These are phyloP conservation scores for Psophia crepitans DNA, from an alignment of 2,113 vertebrate genomes.

Conservation along the genomic window DNA sequence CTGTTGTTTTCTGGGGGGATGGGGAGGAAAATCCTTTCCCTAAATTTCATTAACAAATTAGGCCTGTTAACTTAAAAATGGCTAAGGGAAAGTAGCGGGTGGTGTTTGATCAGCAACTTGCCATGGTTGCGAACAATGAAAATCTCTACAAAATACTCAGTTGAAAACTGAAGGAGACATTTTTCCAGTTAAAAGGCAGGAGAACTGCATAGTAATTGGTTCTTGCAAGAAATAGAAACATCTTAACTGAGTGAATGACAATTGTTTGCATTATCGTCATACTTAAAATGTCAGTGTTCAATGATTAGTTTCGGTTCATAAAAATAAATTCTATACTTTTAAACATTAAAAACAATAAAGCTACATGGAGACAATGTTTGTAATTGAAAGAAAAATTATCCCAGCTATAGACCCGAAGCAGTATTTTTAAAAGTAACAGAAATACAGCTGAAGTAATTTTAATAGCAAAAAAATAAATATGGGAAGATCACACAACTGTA, in stretches of 20 bases:
- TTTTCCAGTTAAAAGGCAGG: conserved; percentile 54
- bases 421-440: background rate
- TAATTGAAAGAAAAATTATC: conserved; percentile 43
- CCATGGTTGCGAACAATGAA: background rate
- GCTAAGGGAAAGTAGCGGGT: background rate
- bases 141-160: conserved; percentile 33
- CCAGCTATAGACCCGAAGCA: background rate
- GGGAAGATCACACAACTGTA: background rate
- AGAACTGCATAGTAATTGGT: conserved; percentile 33
- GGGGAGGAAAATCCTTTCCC: background rate
- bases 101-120: background rate
- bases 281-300: conserved; percentile 61
- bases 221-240: conserved; percentile 65
- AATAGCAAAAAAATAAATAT: background rate
- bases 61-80: background rate
- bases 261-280: conserved; percentile 68
- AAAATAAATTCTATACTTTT: conserved; percentile 67
- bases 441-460: background rate
- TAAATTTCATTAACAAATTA: background rate
- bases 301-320: conserved; percentile 60
- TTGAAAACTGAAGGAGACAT: conserved; percentile 45
- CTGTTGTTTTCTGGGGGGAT: background rate
- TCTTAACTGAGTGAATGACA: conserved; percentile 58
- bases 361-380: background rate
- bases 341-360: conserved; percentile 59